Percentiles rank a stretch among this genome's conserved stretches.
Conservation (phyloP, 2,797 vertebrate species). For the Poecilia gillii region DNA sequence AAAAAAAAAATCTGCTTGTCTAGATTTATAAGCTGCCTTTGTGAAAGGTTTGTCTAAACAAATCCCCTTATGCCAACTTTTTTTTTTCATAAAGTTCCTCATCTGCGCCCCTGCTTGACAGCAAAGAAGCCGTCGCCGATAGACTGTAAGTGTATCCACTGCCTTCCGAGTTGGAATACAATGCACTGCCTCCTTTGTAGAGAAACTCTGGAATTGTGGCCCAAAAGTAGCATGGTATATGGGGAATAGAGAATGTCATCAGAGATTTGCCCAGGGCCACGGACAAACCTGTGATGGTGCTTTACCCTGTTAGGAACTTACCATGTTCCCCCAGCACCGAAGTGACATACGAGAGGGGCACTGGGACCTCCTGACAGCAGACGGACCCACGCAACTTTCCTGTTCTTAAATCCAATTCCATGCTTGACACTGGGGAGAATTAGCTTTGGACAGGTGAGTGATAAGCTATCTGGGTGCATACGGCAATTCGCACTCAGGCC, state of each 20-base stretch:
- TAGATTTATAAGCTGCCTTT: conserved; percentile 11
- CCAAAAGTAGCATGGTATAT: conserved; percentile 49
- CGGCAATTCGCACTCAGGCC: conserved; percentile 49
- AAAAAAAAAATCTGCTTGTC: conserved; percentile 4
- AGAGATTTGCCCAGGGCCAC: conserved; percentile 66
- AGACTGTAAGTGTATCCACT: conserved; percentile 52
- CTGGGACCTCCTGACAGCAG: conserved; percentile 74
- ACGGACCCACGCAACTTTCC: conserved; percentile 61
- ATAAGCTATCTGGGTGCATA: conserved; percentile 66
- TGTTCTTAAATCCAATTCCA: conserved; percentile 77
- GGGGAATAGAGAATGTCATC: conserved; percentile 69
- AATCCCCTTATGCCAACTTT: conserved; percentile 7
- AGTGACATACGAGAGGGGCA: conserved; percentile 79
- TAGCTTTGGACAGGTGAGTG: conserved; percentile 81
- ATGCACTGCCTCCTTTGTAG: conserved; percentile 19
- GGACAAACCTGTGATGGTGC: conserved; percentile 61
- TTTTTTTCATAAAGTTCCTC: conserved; percentile 47
- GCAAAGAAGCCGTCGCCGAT: conserved; percentile 72
- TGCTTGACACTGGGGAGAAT: conserved; percentile 79
- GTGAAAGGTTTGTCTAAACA: neutral
- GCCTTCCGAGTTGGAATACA: conserved; percentile 41
- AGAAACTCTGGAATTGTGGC: conserved; percentile 32
- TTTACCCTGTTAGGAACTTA: conserved; percentile 65
- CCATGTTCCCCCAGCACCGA: conserved; percentile 72
- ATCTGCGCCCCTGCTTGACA: conserved; percentile 49